Base-by-base conservation (phyloP, 2,888 invertebrate genomes). In the Pandemis heparana region DNA sequence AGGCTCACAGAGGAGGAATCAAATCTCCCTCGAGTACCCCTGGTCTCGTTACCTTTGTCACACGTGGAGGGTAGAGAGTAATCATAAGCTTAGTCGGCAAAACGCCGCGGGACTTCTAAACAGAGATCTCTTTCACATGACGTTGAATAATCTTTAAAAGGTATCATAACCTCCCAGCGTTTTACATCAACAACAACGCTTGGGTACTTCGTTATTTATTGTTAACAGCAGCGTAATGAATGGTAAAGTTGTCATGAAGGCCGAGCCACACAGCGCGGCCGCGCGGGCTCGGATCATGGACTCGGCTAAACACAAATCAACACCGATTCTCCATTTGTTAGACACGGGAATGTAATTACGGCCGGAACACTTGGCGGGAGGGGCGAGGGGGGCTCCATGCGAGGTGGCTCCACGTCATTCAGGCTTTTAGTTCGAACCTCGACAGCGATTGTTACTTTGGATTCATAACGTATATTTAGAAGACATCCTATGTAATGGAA, bases 291-390 rank as follows among this genome's bases (percentile, higher is more conserved):
- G 87, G 90, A 91, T 90, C 91, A 88, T 87, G 87, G 90, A 85
- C 88, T 88, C 85, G 85, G 89, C 93, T 91, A 90, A 92, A 95
- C 94, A 94, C 95, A 94, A 95, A 95, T 95, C 95, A 95, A 95
- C 95, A 95, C 91, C 94, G 95, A 94, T 95, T 95, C 95, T 95
- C 95, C 95, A 95, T 95, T 95, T 95, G 94, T 95, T 94, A 94
- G 94, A 95, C 95, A 95, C 92, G 94, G 92, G 93, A 95, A 95
- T 94, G 94, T 95, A 95, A 95, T 95, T 95, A 95, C 94, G 94
- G 92, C 90, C 91, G 92, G 92, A 91, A 91, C 91, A 90, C 89
- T 91, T 89, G 87, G 87, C 82, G 87, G 88, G 88, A 82, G 75
- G 82, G 77, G 70, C 78, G 81, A 82, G 79, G 79, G 74, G 73